Percentiles rank a stretch among this genome's conserved stretches.
Evolutionary conservation across 2,113 vertebrate species (phyloP).

Genomic region (Nansenia antarctica): DNA sequence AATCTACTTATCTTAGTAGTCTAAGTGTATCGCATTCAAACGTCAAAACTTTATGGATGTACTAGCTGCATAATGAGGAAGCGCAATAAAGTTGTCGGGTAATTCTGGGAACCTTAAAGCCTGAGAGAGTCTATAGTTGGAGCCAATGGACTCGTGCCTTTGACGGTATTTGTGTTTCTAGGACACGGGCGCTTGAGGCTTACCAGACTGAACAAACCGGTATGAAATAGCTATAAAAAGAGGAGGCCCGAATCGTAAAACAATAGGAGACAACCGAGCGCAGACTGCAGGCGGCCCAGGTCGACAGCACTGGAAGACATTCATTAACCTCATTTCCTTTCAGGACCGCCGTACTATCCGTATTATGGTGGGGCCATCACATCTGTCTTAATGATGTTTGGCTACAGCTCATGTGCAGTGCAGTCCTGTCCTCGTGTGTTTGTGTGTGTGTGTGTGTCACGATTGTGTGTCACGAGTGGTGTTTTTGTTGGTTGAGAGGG

Average conservation of each 20-base stretch:
- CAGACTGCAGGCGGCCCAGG: neutral
- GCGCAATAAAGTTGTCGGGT: no score
- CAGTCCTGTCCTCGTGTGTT: slow-evolving; percentile 13
- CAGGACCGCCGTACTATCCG: no score
- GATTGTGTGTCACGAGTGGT: no score
- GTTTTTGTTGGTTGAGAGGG: no score
- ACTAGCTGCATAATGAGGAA: no score
- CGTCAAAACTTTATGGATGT: no score
- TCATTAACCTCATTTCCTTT: no score
- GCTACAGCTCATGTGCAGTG: neutral
- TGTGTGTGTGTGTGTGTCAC: no score
- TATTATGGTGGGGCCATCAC: neutral
- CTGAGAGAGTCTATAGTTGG: neutral
- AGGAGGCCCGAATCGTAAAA: neutral
- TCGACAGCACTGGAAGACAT: neutral
- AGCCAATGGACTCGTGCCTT: neutral
- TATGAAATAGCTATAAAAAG: neutral
- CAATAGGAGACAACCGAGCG: slow-evolving; percentile 20
- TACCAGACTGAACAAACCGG: neutral
- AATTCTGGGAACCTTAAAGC: neutral
- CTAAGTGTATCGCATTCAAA: no score
- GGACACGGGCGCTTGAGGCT: neutral
- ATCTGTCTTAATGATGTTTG: slow-evolving; percentile 29
- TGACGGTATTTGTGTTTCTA: neutral
- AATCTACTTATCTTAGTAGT: no score